phyloP scores from a whole-genome alignment of 2,113 vertebrate species.

The Bombycilla garrulus region DNA sequence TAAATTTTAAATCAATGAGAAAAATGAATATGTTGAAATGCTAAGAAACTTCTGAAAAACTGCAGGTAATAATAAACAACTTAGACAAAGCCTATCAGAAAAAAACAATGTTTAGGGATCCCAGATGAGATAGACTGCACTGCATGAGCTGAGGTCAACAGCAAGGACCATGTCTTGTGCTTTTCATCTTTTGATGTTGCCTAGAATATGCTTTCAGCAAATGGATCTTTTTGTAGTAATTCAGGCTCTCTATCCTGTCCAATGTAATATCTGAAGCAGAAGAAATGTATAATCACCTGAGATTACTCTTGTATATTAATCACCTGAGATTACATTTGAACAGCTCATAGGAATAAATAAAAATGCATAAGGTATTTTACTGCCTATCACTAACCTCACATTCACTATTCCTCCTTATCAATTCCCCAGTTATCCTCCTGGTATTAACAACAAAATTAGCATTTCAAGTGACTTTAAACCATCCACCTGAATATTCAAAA shows the following conservation, averaged over 20 bases:
- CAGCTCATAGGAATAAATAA: background rate
- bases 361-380: background rate
- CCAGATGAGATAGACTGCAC: accelerated
- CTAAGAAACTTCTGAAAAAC: background rate
- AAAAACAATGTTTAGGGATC: background rate
- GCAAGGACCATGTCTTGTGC: background rate
- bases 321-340: background rate
- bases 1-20: background rate
- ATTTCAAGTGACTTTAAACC: background rate
- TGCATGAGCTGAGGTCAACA: background rate
- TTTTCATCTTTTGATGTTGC: background rate
- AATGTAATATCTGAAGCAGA: background rate
- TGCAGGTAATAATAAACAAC: background rate
- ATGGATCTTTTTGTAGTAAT: background rate
- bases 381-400: background rate
- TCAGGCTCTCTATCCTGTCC: background rate
- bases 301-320: background rate
- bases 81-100: background rate
- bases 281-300: background rate
- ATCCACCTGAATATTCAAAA: background rate
- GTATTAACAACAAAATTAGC: background rate
- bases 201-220: background rate
- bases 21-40: background rate
- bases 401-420: background rate
- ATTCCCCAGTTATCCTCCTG: background rate